Percentiles rank a stretch among this genome's conserved stretches.
These are phyloP conservation scores for Lynx canadensis DNA, from an alignment of 2,113 vertebrate species.

Conservation along the genomic window DNA sequence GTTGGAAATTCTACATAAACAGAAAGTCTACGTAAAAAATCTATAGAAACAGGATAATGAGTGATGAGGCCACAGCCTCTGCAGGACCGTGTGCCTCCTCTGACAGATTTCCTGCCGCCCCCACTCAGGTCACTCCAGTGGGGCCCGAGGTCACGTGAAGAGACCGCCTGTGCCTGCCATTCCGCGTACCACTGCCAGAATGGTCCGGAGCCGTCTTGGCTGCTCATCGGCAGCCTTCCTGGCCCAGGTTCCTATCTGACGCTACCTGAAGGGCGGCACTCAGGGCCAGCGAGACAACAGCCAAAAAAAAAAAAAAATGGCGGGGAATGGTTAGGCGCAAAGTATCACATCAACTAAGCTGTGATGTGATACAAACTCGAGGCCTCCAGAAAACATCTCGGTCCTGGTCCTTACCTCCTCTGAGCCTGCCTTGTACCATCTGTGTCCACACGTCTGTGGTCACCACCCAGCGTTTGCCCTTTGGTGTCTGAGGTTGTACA, in stretches of 20 bases:
- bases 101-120: no score
- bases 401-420: background rate
- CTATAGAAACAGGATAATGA: background rate
- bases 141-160: background rate
- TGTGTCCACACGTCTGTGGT: background rate
- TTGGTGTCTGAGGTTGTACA: background rate
- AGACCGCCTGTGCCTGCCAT: accelerated
- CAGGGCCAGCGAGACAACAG: background rate
- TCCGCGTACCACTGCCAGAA: background rate
- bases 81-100: no score
- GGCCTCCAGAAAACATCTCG: background rate
- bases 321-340: background rate
- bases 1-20: no score
- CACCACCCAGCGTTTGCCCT: background rate
- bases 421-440: background rate
- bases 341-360: background rate
- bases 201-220: background rate
- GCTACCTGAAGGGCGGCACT: background rate
- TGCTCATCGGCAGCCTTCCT: no score
- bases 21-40: no score
- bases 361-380: background rate
- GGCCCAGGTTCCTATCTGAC: background rate
- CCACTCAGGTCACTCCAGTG: background rate
- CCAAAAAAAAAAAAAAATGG: background rate
- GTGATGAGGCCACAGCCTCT: background rate